Evolutionary conservation across 2,888 invertebrate species (phyloP).

Genomic region (Chalcosyrphus nemorum): DNA sequence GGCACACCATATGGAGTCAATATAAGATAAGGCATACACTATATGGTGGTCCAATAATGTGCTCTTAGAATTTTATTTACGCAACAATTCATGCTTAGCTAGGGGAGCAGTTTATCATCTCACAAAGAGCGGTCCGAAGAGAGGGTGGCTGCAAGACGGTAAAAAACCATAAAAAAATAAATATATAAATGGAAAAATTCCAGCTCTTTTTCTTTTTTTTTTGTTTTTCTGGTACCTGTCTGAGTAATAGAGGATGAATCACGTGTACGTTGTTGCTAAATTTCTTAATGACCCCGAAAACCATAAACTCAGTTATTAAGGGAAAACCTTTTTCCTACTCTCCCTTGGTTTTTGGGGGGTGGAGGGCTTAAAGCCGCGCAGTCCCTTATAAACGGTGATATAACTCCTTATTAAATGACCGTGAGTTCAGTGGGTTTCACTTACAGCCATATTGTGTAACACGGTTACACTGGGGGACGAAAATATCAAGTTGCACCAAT

Average conservation of each 20-base stretch:
- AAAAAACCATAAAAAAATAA: constrained; percentile 51
- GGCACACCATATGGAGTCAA: constrained; percentile 52
- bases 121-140: not conserved
- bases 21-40: constrained; percentile 41
- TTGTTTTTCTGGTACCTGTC: constrained; percentile 23
- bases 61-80: constrained; percentile 56
- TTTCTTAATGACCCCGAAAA: constrained; percentile 65
- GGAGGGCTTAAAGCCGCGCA: constrained; percentile 38
- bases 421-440: constrained; percentile 52
- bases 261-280: constrained; percentile 69
- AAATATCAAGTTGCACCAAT: not conserved
- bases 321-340: constrained; percentile 12
- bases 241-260: constrained; percentile 43
- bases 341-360: constrained; percentile 1
- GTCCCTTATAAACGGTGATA: constrained; percentile 44
- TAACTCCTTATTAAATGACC: constrained; percentile 65
- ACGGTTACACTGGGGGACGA: constrained; percentile 3
- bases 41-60: constrained; percentile 14
- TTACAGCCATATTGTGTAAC: constrained; percentile 7
- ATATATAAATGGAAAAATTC: constrained; percentile 11
- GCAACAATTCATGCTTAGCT: constrained; percentile 66
- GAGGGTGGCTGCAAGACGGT: not conserved
- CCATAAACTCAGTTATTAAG: constrained; percentile 55
- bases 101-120: constrained; percentile 67
- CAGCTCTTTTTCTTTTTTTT: no score